These are phyloP conservation scores for Saxidomus purpurata DNA, from an alignment of 1,140 invertebrate species.

Conservation along the genomic window DNA sequence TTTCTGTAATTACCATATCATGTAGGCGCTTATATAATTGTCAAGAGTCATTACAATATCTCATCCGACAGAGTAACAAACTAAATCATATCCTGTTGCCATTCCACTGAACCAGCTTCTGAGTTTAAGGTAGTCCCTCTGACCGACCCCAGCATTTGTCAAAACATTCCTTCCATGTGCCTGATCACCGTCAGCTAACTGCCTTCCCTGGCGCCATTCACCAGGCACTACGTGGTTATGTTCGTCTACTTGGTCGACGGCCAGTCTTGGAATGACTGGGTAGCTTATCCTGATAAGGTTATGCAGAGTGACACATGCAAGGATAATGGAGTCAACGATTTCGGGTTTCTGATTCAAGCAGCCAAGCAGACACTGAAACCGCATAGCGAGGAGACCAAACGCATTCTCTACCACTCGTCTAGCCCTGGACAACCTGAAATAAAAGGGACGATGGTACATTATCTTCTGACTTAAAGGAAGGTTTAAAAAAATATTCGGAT, in stretches of 20 bases:
- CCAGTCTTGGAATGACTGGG: conserved; percentile 17
- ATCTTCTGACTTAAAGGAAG: no score
- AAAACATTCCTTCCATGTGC: conserved; percentile 37
- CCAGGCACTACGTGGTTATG: conserved; percentile 21
- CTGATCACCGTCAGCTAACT: conserved; percentile 3
- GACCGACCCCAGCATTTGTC: conserved; percentile 34
- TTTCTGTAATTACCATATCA: background rate
- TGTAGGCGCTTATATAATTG: background rate
- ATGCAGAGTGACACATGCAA: conserved; percentile 33
- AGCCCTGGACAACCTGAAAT: conserved; percentile 75
- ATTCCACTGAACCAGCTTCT: conserved; percentile 49
- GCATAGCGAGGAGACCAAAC: conserved; percentile 72
- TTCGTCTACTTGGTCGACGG: conserved; percentile 34
- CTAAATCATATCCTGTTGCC: conserved; percentile 56
- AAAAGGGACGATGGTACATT: conserved; percentile 4
- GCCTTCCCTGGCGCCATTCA: conserved; percentile 32
- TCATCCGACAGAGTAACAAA: conserved; percentile 25
- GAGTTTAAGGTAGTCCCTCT: conserved; percentile 41
- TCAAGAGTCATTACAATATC: conserved; percentile 19
- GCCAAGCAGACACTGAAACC: conserved; percentile 47
- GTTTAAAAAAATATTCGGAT: no score
- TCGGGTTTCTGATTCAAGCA: conserved; percentile 35
- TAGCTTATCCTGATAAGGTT: conserved; percentile 29
- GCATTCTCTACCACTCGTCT: conserved; percentile 82
- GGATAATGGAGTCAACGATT: conserved; percentile 16